Evolutionary conservation across 2,113 vertebrate genomes (phyloP).

Genomic region (Caloenas nicobarica): DNA sequence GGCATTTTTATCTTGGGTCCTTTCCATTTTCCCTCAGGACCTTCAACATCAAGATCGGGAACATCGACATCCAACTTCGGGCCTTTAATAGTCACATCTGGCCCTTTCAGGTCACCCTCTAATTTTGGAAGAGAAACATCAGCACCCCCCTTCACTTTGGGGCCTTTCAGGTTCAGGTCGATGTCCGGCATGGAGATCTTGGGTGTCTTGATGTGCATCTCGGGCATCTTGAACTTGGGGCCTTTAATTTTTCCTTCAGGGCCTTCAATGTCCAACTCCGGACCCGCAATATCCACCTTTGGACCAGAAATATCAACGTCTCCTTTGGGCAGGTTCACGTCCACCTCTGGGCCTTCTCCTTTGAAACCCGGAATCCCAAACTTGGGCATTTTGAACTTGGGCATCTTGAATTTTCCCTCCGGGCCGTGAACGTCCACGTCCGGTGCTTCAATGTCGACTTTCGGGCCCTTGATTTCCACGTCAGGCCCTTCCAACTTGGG

Average conservation of each 20-base stretch:
- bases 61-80: too few relatives aligned
- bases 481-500: conserved; percentile 42
- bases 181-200: conserved; percentile 70
- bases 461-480: conserved; percentile 52
- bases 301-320: conserved; percentile 57
- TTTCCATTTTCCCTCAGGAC: too few relatives aligned
- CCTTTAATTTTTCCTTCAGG: not conserved
- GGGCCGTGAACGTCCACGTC: not conserved
- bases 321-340: conserved; percentile 42
- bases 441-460: not conserved
- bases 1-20: too few relatives aligned
- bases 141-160: conserved; percentile 54
- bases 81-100: too few relatives aligned
- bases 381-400: conserved; percentile 60
- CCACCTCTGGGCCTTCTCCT: conserved; percentile 58
- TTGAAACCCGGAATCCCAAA: conserved; percentile 70
- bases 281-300: conserved; percentile 19
- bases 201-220: conserved; percentile 58
- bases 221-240: conserved; percentile 56
- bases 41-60: too few relatives aligned
- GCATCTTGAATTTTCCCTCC: not conserved
- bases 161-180: conserved; percentile 65
- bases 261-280: not conserved
- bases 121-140: too few relatives aligned
- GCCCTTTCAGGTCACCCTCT: too few relatives aligned